Evolutionary conservation across 2,113 vertebrate species (phyloP), one percentile per base, ranked within the genome.

Genomic region (Chiloscyllium plagiosum): DNA sequence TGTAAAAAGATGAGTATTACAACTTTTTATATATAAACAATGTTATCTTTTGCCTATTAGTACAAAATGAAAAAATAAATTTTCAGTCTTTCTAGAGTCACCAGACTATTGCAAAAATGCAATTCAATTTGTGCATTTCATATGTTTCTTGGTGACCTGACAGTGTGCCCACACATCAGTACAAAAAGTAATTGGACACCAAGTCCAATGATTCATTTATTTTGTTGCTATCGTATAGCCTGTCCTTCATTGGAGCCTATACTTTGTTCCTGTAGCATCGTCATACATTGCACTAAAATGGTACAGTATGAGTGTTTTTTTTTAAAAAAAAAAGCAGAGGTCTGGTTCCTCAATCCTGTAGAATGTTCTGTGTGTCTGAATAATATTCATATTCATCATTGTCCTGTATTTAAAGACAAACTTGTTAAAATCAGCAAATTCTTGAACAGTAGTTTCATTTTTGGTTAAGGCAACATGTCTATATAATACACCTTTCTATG

Each of bases 341-440:
- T 3, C 0, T 0, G 47, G 0, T 96, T 96, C 97, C 50, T 96
- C 89, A 96, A 94, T 97, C 96, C 0, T 92, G 72, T 2, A 97
- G 96, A 96, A 97, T 97, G 96, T 97, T 96, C 65, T 97, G 96
- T 42, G 97, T 96, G 92, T 97, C 97, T 0, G 96, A 95, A 96
- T 97, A 96, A 70, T 97, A 96, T 0, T 97, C 96, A 33, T 96
- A 96, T 33, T 96, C 86, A 8, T 97, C 96, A 0, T 97, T 96
- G 17, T 97, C 97, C 97, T 97, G 90, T 65, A 96, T 96, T 47
- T 70, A 95, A 95, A 37, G n/a, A 52, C 66, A 42, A 96, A 80
- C 19, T 50, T 42, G 19, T 20, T 70, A n/a, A 95, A 94, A 95
- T 33, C 89, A 96, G 85, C 94, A 95, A 95, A 70, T 92, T 22